These are phyloP conservation scores for Chaetorhynchus papuensis DNA, from an alignment of 2,113 vertebrate genomes.

Conservation along the genomic window DNA sequence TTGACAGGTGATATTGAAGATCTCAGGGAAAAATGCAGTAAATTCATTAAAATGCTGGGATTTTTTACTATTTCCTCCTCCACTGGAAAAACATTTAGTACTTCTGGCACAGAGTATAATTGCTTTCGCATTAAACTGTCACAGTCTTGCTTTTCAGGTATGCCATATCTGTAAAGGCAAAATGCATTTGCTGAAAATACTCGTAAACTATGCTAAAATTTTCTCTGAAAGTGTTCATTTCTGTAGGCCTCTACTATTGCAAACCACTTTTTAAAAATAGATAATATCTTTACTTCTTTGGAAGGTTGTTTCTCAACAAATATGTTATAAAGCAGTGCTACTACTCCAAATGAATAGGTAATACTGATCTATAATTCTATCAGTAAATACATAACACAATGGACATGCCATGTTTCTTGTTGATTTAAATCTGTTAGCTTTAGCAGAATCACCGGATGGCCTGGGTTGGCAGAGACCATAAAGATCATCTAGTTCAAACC, in stretches of 20 bases:
- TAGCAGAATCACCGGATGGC: background rate
- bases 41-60: background rate
- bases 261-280: background rate
- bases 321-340: background rate
- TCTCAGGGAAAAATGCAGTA: background rate
- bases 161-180: background rate
- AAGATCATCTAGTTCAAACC: background rate
- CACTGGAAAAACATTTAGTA: background rate
- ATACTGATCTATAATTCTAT: background rate
- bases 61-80: background rate
- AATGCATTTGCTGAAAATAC: conserved; percentile 13
- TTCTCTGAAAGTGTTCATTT: background rate
- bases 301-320: background rate
- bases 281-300: background rate
- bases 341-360: background rate
- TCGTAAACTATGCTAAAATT: background rate
- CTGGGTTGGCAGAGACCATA: background rate
- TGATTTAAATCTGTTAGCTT: background rate
- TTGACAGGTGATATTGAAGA: background rate
- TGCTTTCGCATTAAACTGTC: conserved; percentile 47
- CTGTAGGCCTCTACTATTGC: background rate
- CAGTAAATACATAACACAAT: background rate
- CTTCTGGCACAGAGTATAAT: background rate
- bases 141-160: background rate
- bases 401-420: background rate